These are phyloP conservation scores for Cerceris ruficornis DNA, from an alignment of 2,888 invertebrate genomes.

Conservation along the genomic window DNA sequence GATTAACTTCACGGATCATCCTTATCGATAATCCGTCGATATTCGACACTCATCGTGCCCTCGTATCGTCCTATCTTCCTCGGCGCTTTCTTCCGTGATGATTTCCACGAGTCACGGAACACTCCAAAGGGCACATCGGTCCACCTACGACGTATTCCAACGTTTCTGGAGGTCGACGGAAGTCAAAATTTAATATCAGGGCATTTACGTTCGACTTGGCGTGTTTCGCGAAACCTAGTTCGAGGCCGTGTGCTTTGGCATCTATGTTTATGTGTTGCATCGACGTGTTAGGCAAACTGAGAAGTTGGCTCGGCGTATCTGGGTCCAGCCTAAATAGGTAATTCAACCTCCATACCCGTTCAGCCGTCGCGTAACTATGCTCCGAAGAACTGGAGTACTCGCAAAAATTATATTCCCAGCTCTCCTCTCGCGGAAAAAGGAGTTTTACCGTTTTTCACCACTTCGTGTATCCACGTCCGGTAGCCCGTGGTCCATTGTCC, in stretches of 20 bases:
- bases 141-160: not conserved
- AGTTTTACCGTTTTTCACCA: not conserved
- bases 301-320: slow-evolving; percentile 39
- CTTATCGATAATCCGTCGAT: too few species aligned
- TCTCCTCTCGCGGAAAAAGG: not conserved
- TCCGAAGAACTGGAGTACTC: slow-evolving; percentile 2
- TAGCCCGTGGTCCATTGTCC: too few species aligned
- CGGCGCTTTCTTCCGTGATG: not conserved
- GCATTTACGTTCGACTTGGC: slow-evolving; percentile 7
- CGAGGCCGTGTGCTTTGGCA: not conserved
- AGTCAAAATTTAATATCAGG: slow-evolving; percentile 32
- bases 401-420: too few species aligned
- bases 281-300: slow-evolving; percentile 25
- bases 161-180: not conserved
- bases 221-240: slow-evolving; percentile 3
- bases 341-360: slow-evolving; percentile 43
- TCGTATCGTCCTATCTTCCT: too few species aligned
- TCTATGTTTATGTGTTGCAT: not conserved
- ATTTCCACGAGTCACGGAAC: not conserved
- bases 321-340: slow-evolving; percentile 39
- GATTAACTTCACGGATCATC: too few species aligned
- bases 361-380: slow-evolving; percentile 14
- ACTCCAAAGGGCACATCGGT: not conserved
- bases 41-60: too few species aligned
- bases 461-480: too few species aligned